Conservation (phyloP, 2,113 vertebrate genomes). For the Amblyopsis rosae region DNA sequence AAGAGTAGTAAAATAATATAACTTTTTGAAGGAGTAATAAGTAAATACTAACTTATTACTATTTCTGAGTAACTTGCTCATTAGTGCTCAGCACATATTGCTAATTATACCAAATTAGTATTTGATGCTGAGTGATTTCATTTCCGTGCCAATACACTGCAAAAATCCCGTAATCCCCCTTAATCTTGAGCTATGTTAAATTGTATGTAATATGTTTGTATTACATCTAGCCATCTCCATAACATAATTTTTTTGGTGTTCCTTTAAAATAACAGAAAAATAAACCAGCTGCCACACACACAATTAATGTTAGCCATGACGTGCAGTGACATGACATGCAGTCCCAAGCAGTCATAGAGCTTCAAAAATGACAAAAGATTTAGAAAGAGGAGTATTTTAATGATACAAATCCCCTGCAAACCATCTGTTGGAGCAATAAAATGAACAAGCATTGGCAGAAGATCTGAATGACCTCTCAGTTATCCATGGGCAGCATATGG, state of each 20-base stretch:
- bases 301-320: no score
- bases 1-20: no score
- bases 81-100: slow-evolving; percentile 6
- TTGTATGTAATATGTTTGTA: slow-evolving; percentile 7
- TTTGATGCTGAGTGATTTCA: slow-evolving; percentile 34
- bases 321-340: not conserved
- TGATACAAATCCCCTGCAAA: slow-evolving; percentile 56
- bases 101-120: slow-evolving; percentile 37
- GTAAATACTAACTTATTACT: no score
- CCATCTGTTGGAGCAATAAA: slow-evolving; percentile 73
- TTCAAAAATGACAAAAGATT: slow-evolving; percentile 29
- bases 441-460: slow-evolving; percentile 48
- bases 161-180: slow-evolving; percentile 44
- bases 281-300: not conserved
- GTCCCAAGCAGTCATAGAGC: slow-evolving; percentile 9
- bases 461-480: slow-evolving; percentile 63
- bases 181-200: slow-evolving; percentile 43
- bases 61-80: no score
- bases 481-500: slow-evolving; percentile 58
- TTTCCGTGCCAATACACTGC: slow-evolving; percentile 21
- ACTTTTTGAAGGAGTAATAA: no score
- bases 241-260: not conserved
- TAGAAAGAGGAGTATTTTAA: slow-evolving; percentile 52
- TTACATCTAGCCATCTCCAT: slow-evolving; percentile 3
- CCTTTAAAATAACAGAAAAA: slow-evolving; percentile 25